Conservation (phyloP, 92 coral and sea anemone species). For the Pocillopora meandrina region DNA sequence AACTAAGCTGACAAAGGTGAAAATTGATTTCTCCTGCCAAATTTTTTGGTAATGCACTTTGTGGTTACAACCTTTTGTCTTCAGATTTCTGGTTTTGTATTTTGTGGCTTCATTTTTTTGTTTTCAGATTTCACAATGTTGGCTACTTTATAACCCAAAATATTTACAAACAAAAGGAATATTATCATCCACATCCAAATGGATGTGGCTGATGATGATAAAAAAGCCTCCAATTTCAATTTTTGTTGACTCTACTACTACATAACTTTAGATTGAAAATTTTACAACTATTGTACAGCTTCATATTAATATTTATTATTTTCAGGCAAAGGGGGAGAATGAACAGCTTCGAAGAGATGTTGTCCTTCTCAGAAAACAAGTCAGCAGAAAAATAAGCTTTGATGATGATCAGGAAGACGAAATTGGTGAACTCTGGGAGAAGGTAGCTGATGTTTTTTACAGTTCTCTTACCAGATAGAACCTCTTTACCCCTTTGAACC, state of each 20-base stretch:
- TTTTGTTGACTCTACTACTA: no score
- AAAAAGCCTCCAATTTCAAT: no score
- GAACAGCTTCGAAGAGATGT: slow-evolving; percentile 65
- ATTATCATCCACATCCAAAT: no score
- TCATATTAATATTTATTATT: background rate
- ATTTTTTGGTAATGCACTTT: background rate
- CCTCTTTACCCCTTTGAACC: no score
- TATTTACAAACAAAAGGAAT: no score
- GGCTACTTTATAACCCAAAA: background rate
- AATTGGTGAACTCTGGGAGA: slow-evolving; percentile 70
- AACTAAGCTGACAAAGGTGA: background rate
- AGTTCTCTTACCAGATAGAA: no score
- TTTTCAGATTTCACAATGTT: background rate
- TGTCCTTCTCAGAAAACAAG: slow-evolving; percentile 48
- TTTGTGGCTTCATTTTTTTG: background rate
- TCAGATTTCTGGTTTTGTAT: background rate
- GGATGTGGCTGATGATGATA: no score
- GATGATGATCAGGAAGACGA: slow-evolving; percentile 66
- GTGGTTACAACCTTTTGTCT: background rate
- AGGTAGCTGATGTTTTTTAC: slow-evolving; percentile 35
- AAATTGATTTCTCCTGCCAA: background rate
- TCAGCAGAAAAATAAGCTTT: slow-evolving; percentile 61
- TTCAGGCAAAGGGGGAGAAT: slow-evolving; percentile 65
- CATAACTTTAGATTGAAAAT: no score
- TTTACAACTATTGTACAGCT: background rate